Base-by-base conservation (phyloP, 64 coral and sea anemone species). In the Anthopleura sola region DNA sequence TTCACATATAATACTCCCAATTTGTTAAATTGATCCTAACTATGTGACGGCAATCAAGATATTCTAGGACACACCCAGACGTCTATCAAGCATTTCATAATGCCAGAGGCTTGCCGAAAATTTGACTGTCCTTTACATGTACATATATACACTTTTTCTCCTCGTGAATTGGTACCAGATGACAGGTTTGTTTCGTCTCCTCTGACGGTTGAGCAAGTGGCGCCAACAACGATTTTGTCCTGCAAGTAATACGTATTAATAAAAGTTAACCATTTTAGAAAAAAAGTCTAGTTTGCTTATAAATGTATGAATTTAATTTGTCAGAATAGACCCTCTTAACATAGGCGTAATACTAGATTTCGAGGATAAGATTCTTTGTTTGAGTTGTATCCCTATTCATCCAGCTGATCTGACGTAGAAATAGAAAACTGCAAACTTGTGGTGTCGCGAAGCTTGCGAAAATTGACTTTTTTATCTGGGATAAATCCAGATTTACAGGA, bases 131-230 rank as follows among this genome's bases (percentile, higher is more conserved):
- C 69, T 31, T 19, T 75, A 37, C 69, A 26, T 14, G 28, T 24
- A 75, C 69, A 75, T 34, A 75, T 7, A n/a, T 75, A 75, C 36
- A 75, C 26, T 1, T 31, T 75, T 75, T 31, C 6, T 34, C 36
- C 11, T 33, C 69, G 6, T 57, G 15, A 21, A 19, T 57, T n/a
- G n/a, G n/a, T 57, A 1, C 10, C 28, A 75, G 34, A 29, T 75
- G n/a, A 29, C 26, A 75, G n/a, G 28, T 75, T 75, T 75, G 68
- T 32, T 75, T 75, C 69, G n/a, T 75, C 21, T 75, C 69, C 69
- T 75, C 26, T 37, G 9, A 34, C n/a, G 36, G 26, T 75, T 0
- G 26, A 75, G 29, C 69, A 37, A 16, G 1, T 75, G 21, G 36
- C 69, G 19, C 69, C 69, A 75, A 37, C 14, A 0, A 75, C 69